These are phyloP conservation scores for Corvus cornix DNA, from an alignment of 2,113 vertebrate genomes.

Conservation along the genomic window DNA sequence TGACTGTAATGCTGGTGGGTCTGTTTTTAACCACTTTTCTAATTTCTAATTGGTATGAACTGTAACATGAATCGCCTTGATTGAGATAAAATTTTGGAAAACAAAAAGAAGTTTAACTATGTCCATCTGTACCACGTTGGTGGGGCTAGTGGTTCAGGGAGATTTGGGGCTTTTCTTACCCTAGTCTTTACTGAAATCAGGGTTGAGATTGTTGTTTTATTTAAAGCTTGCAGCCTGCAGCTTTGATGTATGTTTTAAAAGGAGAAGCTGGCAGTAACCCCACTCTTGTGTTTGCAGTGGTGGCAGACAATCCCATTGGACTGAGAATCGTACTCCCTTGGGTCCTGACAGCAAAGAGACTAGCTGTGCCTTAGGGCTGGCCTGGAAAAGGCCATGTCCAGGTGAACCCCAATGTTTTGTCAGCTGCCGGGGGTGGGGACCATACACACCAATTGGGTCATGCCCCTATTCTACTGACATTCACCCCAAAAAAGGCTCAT, in stretches of 20 bases:
- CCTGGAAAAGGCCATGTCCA: not conserved
- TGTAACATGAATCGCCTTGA: slow-evolving; percentile 31
- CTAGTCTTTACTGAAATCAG: not conserved
- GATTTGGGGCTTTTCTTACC: not conserved
- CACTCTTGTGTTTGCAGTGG: not conserved
- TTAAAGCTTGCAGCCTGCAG: not conserved
- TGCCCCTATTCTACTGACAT: not conserved
- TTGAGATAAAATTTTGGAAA: slow-evolving; percentile 56
- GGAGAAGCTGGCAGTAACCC: not conserved
- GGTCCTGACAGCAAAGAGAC: not conserved
- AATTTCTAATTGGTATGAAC: slow-evolving; percentile 6
- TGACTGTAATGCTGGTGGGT: not conserved
- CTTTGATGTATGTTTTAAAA: not conserved
- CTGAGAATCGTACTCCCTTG: not conserved
- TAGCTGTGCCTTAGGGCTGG: not conserved
- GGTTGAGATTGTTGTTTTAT: not conserved
- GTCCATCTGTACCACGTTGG: not conserved
- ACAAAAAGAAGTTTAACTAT: not conserved
- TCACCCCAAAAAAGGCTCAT: not conserved
- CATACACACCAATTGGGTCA: fast-evolving
- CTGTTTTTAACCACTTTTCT: slow-evolving; percentile 64
- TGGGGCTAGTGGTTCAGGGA: not conserved
- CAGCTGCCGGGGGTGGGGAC: fast-evolving
- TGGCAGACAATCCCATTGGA: not conserved
- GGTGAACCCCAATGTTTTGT: fast-evolving